Conservation (phyloP, 2,888 invertebrate species). For the Stenurella melanura region DNA sequence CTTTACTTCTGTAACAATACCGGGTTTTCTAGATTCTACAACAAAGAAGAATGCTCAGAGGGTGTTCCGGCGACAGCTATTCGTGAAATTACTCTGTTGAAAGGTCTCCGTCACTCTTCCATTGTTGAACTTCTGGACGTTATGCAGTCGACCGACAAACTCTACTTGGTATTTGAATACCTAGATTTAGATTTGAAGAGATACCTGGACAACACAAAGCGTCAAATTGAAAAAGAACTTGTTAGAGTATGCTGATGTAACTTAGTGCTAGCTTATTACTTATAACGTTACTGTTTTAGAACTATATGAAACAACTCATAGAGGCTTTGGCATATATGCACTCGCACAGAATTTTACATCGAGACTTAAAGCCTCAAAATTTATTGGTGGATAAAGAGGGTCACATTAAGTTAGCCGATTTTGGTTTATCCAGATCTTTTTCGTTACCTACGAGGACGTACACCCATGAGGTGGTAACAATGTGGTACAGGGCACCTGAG, state of each 20-base stretch:
- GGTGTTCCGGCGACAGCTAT: slow-evolving; percentile 98
- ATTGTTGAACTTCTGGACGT: slow-evolving; percentile 94
- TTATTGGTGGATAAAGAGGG: slow-evolving; percentile 91
- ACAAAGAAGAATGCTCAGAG: slow-evolving; percentile 87
- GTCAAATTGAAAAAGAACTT: slow-evolving; percentile 78
- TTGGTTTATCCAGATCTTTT: slow-evolving; percentile 95
- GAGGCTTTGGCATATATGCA: slow-evolving; percentile 95
- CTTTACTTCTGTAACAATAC: not conserved
- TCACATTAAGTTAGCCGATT: slow-evolving; percentile 96
- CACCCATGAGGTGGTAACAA: slow-evolving; percentile 96
- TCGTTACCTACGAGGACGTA: slow-evolving; percentile 94
- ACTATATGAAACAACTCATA: slow-evolving; percentile 90
- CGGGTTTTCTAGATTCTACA: slow-evolving; percentile 64
- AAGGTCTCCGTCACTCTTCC: slow-evolving; percentile 91
- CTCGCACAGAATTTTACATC: slow-evolving; percentile 89
- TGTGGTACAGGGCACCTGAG: slow-evolving; percentile 99
- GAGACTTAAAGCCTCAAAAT: slow-evolving; percentile 97
- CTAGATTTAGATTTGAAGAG: slow-evolving; percentile 95
- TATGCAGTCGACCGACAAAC: slow-evolving; percentile 87
- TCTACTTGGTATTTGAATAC: slow-evolving; percentile 96
- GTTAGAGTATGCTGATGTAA: slow-evolving; percentile 78
- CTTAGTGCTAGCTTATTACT: not conserved
- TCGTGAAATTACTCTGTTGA: slow-evolving; percentile 94
- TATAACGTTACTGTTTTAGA: slow-evolving; percentile 72
- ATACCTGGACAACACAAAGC: slow-evolving; percentile 84